Evolutionary conservation across 2,888 invertebrate species (phyloP), one percentile per base, ranked within the genome.

Genomic region (Nesidiocoris tenuis): DNA sequence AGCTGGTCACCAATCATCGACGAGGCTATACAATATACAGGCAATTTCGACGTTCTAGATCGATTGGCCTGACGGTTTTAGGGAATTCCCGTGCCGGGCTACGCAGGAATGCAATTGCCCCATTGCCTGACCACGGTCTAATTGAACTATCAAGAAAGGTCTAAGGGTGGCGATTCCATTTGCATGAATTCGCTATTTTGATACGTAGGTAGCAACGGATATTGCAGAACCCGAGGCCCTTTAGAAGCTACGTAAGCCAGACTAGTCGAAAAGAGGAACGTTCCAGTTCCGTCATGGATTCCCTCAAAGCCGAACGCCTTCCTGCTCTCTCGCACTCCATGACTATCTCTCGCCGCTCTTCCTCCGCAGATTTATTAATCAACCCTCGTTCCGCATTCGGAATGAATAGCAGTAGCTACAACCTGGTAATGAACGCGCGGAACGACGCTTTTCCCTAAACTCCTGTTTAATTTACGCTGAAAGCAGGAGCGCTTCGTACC

Each of bases 351-450:
- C n/a, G n/a, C n/a, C 12, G 39, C 39, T 39, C 39, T 39, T 39
- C 39, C 39, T 39, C 12, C 39, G 39, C 39, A 39, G 67, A 67
- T 67, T 67, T 67, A 67, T 67, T 55, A 67, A 67, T 67, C 67
- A 67, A 67, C 67, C 56, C 39, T 39, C 56, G 19, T 65, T 22
- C 21, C 55, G 19, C 67, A 55, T 22, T 24, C n/a, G 39, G 22
- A 56, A 56, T 17, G 67, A 67, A 56, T 67, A 21, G 66, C 22
- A 19, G 9, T 22, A 56, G 56, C 67, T 56, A 67, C 67, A 67
- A 67, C 67, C 67, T 67, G 67, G 67, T 67, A 67, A 67, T 67
- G 67, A 67, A 67, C 54, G 67, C 67, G 56, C 21, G 56, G 5
- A 39, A 39, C 39, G 39, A 7, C 39, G 39, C 39, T 39, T 39